A percentile compares a stretch with the other conserved stretches of the same genome.
Conservation (phyloP, 2,797 vertebrate species). For the Phoeniculus purpureus region DNA sequence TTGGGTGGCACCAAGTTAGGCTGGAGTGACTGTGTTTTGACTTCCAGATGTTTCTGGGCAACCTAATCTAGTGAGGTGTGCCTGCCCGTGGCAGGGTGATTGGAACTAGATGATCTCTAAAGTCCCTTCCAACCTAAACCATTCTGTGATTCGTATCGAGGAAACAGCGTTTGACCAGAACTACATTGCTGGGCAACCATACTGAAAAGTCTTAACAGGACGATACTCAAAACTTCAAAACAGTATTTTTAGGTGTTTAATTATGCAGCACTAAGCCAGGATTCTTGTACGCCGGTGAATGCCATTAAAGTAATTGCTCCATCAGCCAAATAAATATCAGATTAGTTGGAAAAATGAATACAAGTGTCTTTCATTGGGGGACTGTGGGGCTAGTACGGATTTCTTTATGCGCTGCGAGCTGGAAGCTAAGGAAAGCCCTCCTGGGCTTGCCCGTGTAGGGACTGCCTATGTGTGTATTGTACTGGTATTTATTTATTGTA, state of each 20-base stretch:
- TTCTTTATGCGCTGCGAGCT: background rate
- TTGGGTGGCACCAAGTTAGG: background rate
- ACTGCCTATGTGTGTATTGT: no score
- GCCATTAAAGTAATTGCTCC: background rate
- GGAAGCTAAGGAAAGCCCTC: background rate
- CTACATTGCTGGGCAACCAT: background rate
- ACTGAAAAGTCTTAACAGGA: background rate
- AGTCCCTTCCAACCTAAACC: no score
- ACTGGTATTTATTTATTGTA: background rate
- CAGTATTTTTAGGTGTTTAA: background rate
- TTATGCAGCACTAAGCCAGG: background rate
- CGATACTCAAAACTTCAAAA: background rate
- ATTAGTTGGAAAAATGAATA: background rate
- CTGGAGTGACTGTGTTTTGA: background rate
- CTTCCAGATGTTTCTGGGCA: background rate
- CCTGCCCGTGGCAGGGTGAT: no score
- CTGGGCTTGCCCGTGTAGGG: background rate
- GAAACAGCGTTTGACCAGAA: background rate
- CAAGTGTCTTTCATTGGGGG: background rate
- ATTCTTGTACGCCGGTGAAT: background rate
- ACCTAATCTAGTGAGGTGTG: no score
- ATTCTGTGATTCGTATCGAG: background rate
- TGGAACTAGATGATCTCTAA: no score
- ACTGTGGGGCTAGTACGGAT: background rate
- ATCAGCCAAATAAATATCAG: background rate